Base-by-base conservation (phyloP, 1,140 invertebrate species). In the Lordiphosa clarofinis region DNA sequence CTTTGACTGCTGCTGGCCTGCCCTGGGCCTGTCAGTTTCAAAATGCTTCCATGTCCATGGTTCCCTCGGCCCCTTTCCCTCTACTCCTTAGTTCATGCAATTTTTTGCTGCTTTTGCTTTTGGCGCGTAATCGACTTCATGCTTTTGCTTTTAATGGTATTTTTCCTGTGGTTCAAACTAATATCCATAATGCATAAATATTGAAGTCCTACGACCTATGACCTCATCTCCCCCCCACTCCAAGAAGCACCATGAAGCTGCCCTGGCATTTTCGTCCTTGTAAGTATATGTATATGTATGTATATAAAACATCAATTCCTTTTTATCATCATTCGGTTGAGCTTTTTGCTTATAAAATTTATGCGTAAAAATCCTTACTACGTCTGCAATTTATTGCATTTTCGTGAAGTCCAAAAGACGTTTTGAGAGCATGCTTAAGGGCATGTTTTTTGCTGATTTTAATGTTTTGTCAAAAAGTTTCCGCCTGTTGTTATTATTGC, bases 181-280 rank as follows among this genome's bases (percentile, higher is more conserved):
- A 82, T 82, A 82, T 82, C 78, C 78, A 82, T 82, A 82, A 84
- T 82, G 78, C 78, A 82, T 82, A 82, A 82, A 82, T 82, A 82
- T 84, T 82, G 69, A 67, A 79, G 63, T 72, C 75, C 66, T 57
- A 42, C 76, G 71, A 70, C 66, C 68, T 55, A 63, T 65, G 55
- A 65, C 78, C 75, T 71, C 49, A 21, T 47, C 11, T 24, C 3
- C 31, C n/a, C 15, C 38, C 12, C 21, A 21, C 40, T 49, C 37
- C 42, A 19, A 3, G 19, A 19, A 37, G 35, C 40, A 7, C 36
- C 19, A 40, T 7, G n/a, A 36, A 68, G 72, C 76, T 82, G 75
- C 63, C 76, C 56, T 72, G 67, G 76, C 76, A 82, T 81, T 81
- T 81, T 48, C 10, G 28, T 48, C 12, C 46, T 48, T 48, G 46